A percentile compares a stretch with the other conserved stretches of the same genome.
phyloP scores from a whole-genome alignment of 2,888 invertebrate genomes.

The Parthenolecanium corni region DNA sequence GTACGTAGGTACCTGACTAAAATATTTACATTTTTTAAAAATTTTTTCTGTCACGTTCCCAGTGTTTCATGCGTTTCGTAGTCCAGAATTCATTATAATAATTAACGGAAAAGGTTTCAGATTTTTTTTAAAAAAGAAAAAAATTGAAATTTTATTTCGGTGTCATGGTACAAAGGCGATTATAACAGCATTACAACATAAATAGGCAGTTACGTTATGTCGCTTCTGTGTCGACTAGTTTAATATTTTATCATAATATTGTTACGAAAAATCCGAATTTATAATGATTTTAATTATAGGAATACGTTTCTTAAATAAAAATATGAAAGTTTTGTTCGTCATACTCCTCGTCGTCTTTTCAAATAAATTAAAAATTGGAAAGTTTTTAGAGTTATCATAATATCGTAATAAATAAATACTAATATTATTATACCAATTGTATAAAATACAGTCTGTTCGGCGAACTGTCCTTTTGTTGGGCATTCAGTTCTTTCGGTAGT shows the following conservation, averaged over 20 bases:
- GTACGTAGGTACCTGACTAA: too few relatives aligned
- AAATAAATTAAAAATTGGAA: conserved; percentile 22
- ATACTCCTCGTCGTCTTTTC: not conserved
- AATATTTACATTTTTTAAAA: too few relatives aligned
- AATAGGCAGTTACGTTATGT: conserved; percentile 23
- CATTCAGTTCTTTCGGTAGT: conserved; percentile 16
- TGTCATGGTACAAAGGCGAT: conserved; percentile 25
- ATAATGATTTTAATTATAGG: too few relatives aligned
- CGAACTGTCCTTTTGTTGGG: conserved; percentile 12
- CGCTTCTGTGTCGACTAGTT: conserved; percentile 28
- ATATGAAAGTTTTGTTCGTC: too few relatives aligned
- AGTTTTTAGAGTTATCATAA: conserved; percentile 12
- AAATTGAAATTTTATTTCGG: conserved; percentile 14
- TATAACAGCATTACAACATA: conserved; percentile 26
- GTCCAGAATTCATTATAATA: too few relatives aligned
- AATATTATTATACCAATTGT: conserved; percentile 24
- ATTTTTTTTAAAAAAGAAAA: not conserved
- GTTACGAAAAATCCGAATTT: not conserved
- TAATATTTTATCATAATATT: conserved; percentile 6
- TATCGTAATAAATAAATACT: conserved; percentile 26
- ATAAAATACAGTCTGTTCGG: conserved; percentile 28
- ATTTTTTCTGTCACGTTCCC: too few relatives aligned
- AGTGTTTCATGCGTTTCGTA: too few relatives aligned
- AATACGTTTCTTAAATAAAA: too few relatives aligned
- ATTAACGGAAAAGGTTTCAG: too few relatives aligned